Percentiles rank a stretch among this genome's conserved stretches.
These are phyloP conservation scores for Metalampra italica DNA, from an alignment of 2,888 invertebrate genomes.

Conservation along the genomic window DNA sequence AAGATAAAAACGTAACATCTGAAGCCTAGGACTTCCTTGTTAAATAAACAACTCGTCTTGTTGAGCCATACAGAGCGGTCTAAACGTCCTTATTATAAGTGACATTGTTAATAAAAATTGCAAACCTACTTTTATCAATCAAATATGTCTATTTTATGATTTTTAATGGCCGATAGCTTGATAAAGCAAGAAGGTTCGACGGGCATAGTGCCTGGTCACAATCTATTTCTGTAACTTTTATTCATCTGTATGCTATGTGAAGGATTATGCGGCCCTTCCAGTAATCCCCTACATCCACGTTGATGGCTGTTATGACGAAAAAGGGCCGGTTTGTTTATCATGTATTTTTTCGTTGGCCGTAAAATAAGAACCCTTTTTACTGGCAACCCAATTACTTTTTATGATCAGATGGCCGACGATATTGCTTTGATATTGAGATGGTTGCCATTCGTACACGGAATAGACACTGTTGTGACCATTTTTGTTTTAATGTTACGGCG, in stretches of 20 bases:
- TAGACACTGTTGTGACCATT: slow-evolving; percentile 31
- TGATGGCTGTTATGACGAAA: slow-evolving; percentile 41
- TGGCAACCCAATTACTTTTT: slow-evolving; percentile 75
- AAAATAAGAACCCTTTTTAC: slow-evolving; percentile 75
- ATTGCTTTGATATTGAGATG: slow-evolving; percentile 59
- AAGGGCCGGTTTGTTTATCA: slow-evolving; percentile 62
- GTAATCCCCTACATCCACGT: slow-evolving; percentile 18
- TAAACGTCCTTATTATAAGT: too few relatives aligned
- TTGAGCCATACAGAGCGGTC: too few relatives aligned
- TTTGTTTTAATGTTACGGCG: slow-evolving; percentile 18
- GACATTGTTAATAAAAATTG: too few relatives aligned
- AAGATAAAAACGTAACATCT: too few relatives aligned
- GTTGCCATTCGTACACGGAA: slow-evolving; percentile 48
- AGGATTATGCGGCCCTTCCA: slow-evolving; percentile 24
- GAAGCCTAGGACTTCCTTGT: too few relatives aligned
- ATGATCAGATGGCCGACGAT: slow-evolving; percentile 65
- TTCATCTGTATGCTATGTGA: background rate
- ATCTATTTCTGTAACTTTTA: too few relatives aligned
- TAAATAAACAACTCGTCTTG: too few relatives aligned
- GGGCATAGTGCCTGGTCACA: too few relatives aligned
- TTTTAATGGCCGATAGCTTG: too few relatives aligned
- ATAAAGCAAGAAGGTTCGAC: too few relatives aligned
- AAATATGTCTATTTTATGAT: too few relatives aligned
- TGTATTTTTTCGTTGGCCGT: slow-evolving; percentile 62
- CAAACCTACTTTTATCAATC: too few relatives aligned